Evolutionary conservation across 2,113 vertebrate genomes (phyloP).

Genomic region (Amblyornis subalaris): DNA sequence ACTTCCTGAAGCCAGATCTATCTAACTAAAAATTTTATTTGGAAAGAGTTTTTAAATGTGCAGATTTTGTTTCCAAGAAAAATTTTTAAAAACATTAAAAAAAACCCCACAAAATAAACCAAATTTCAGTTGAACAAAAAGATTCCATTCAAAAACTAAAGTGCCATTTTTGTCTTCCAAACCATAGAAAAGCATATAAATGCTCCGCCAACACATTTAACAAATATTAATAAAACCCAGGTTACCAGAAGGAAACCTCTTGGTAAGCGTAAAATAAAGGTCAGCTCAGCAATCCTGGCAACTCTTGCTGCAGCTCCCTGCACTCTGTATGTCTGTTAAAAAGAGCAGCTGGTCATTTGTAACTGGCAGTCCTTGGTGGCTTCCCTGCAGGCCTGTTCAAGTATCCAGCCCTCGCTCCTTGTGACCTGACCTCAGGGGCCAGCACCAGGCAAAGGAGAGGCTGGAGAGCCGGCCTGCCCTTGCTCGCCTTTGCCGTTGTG

Average conservation of each 20-base stretch:
- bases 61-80: not conserved
- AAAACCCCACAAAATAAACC: not conserved
- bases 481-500: accelerated
- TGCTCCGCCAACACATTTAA: not conserved
- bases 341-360: not conserved
- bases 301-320: not conserved
- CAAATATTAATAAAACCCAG: not conserved
- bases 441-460: too few relatives aligned
- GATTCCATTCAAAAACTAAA: not conserved
- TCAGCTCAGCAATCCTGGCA: not conserved
- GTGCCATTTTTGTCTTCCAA: not conserved
- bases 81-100: not conserved
- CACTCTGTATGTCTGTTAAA: not conserved
- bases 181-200: not conserved
- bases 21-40: not conserved
- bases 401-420: not conserved
- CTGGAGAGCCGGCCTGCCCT: not conserved
- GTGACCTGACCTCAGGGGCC: accelerated
- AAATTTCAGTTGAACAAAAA: not conserved
- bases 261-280: not conserved
- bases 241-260: not conserved
- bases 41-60: not conserved
- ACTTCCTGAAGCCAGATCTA: not conserved
- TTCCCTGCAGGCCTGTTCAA: not conserved
- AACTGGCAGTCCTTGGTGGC: not conserved